phyloP scores from a whole-genome alignment of 2,797 vertebrate species.

The Nothura maculosa region DNA sequence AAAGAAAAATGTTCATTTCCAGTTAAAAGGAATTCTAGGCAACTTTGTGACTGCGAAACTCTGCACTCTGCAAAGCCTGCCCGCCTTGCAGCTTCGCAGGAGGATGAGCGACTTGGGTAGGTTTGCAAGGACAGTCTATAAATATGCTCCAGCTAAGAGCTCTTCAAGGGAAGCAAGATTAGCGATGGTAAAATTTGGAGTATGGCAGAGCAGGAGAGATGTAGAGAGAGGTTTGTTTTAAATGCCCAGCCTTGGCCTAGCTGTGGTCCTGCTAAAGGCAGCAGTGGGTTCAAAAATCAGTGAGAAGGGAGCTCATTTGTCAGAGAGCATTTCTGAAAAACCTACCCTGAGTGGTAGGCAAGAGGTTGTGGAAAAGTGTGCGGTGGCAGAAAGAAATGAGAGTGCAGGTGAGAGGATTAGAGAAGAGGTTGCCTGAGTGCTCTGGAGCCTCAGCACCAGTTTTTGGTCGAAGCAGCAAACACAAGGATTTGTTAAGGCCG shows the following conservation, averaged over 20 bases:
- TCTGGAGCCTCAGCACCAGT: conserved; percentile 8
- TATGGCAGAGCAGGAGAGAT: background rate
- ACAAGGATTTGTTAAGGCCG: conserved; percentile 57
- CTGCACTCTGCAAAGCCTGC: background rate
- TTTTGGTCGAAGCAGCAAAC: conserved; percentile 67
- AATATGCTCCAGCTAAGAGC: background rate
- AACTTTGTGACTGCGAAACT: background rate
- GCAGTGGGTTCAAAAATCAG: background rate
- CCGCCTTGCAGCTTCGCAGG: background rate
- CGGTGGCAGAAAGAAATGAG: background rate
- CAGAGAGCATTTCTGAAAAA: background rate
- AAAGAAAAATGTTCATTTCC: conserved; percentile 22
- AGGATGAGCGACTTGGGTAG: background rate
- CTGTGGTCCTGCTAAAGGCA: background rate
- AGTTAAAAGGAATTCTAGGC: conserved; percentile 2
- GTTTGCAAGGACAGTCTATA: background rate
- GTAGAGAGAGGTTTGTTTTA: background rate
- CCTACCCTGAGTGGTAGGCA: background rate
- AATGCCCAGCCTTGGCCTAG: background rate
- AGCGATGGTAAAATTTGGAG: background rate
- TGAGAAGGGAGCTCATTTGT: background rate
- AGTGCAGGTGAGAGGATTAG: background rate
- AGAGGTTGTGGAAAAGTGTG: background rate
- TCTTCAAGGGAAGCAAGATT: background rate
- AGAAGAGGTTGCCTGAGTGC: background rate